A percentile compares a stretch with the other conserved stretches of the same genome.
Evolutionary conservation across 2,797 vertebrate species (phyloP).

Genomic region (Crenichthys baileyi): DNA sequence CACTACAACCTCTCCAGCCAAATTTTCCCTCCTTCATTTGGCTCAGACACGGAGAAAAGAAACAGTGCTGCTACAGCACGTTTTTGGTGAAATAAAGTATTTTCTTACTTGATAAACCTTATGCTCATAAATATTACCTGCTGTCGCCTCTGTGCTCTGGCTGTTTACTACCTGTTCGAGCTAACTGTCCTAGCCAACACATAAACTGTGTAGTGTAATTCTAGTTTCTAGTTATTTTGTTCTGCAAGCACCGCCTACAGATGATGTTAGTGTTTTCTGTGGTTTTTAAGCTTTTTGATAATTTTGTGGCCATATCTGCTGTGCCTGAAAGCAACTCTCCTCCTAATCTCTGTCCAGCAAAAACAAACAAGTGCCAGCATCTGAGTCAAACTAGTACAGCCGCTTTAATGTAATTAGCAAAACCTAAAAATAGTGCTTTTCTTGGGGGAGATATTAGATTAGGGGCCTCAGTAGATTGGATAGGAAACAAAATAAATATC

Average conservation of each 20-base stretch:
- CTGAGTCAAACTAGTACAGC: not conserved
- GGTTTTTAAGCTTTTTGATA: not conserved
- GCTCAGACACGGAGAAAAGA: not conserved
- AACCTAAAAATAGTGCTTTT: not conserved
- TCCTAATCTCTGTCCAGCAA: not conserved
- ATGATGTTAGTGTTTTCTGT: not conserved
- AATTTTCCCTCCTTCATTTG: not conserved
- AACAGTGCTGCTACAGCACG: not conserved
- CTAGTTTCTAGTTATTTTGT: not conserved
- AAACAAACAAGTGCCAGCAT: not conserved
- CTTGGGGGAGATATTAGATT: not conserved
- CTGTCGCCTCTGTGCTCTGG: not conserved
- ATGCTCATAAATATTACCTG: not conserved
- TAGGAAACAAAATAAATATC: not conserved
- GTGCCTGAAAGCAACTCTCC: not conserved
- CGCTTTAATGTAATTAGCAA: not conserved
- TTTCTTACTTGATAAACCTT: not conserved
- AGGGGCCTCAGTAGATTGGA: not conserved
- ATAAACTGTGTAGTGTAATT: not conserved
- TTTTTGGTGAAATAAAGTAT: not conserved
- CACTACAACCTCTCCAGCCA: not conserved
- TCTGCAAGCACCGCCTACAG: not conserved
- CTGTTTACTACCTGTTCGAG: not conserved
- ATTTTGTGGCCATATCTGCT: not conserved
- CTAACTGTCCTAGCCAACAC: too few species aligned